Base-by-base conservation (phyloP, 37 sponge, comb jelly and placozoan species). In the Theonella swinhoei region DNA sequence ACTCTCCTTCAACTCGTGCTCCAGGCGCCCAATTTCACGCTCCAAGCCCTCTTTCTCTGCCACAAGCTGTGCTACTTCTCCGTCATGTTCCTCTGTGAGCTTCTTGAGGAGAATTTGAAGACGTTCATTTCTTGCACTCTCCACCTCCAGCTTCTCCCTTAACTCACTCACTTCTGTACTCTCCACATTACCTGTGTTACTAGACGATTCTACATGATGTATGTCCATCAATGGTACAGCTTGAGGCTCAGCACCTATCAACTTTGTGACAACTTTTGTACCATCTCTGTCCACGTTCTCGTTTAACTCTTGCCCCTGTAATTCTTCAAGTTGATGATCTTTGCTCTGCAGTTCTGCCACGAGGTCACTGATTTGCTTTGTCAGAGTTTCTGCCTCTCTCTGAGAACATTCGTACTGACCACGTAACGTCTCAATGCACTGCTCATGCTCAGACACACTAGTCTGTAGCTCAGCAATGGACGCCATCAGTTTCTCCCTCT, bases 11-110 rank as follows among this genome's bases (percentile, higher is more conserved):
- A 82, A 58, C 23, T 77, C 62, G 23, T 79, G 60, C 38, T 43
- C 64, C 1, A 80, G 26, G 31, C 66, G 23, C 43, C 17, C 8
- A 19, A 71, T 30, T 19, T 82, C 62, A 2, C n/a, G 65, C 30
- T 74, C 43, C 22, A 82, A 58, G 37, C 59, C 29, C 23, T 83
- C 85, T 37, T 39, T 76, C 60, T 77, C 74, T 29, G 65, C 72
- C 30, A 73, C 17, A 5, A 89, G 43, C 28, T 72, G 76, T 28
- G 74, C 59, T 41, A 89, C 77, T 37, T 78, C 84, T 0, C 30
- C 71, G 66, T 89, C 89, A 76, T 83, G 72, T 2, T 83, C 84
- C 24, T 74, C 32, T 0, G 64, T 68, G 29, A 89, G 33, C 47
- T 83, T 73, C 4, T 70, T 38, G 26, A 89, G 31, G 68, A 84